These are phyloP conservation scores for Eupithecia centaureata DNA, from an alignment of 2,888 invertebrate species.

Conservation along the genomic window DNA sequence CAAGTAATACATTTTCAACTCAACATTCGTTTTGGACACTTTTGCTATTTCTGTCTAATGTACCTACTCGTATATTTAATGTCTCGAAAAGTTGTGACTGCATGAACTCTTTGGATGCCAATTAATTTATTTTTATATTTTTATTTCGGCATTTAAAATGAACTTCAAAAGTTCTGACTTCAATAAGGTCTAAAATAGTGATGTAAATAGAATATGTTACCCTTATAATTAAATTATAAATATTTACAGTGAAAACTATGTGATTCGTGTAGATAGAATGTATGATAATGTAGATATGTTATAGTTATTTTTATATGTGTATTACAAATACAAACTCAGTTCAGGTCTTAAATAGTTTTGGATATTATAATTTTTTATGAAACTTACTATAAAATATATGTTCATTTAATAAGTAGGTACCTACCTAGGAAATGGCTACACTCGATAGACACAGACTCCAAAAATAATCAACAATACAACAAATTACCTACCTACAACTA, in stretches of 20 bases:
- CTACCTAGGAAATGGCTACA: no score
- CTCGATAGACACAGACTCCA: no score
- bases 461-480: no score
- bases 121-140: neutral
- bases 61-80: no score
- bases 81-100: neutral
- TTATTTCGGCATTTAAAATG: slow-evolving; percentile 3
- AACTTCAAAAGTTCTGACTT: slow-evolving; percentile 4
- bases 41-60: neutral
- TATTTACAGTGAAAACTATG: neutral
- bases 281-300: neutral
- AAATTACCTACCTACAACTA: no score
- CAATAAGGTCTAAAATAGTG: slow-evolving; percentile 8
- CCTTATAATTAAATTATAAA: neutral
- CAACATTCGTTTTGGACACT: neutral
- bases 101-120: neutral
- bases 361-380: neutral
- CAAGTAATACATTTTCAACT: neutral
- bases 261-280: neutral
- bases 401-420: no score
- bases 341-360: neutral
- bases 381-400: no score
- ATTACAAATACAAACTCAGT: slow-evolving; percentile 1
- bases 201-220: neutral
- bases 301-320: slow-evolving; percentile 4